Evolutionary conservation across 2,888 invertebrate genomes (phyloP), one percentile per base, ranked within the genome.

Genomic region (Halictus quadricinctus): DNA sequence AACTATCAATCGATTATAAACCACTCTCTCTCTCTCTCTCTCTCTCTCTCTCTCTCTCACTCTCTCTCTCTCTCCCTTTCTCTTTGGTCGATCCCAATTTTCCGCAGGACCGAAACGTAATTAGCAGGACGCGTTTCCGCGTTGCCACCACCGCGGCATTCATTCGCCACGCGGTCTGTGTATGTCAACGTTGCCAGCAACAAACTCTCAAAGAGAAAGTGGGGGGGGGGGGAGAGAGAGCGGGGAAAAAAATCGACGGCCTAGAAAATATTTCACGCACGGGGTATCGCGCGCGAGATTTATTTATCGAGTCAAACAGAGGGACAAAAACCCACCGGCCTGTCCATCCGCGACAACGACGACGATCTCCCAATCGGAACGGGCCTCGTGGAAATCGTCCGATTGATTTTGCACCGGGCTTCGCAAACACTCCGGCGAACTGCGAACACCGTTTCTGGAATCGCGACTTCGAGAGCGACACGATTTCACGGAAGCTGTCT

Each of bases 1-100:
- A 72, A 74, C 77, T 77, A 80, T 74, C 86, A 54, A 86, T 83
- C 83, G 83, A 79, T 85, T 77, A 86, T 77, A 60, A 80, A 72
- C 66, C 69, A 36, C 21, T 36, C 69, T 46, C 66, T 54, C 21
- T 54, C 21, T 8, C 10, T 21, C 8, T 54, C 10, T 13, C 46
- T 46, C 13, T 13, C 46, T 3, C 12, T 13, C 46, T 46, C 46
- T 46, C 12, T 46, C 54, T 0, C 66, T 54, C 21, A 21, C 21
- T 8, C 10, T 21, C 8, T 54, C 10, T 13, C 46, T 46, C 13
- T 13, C 46, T 3, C 12, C 10, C 46, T 46, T 10, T 46, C 12
- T 46, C 54, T 0, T 10, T 10, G 58, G n/a, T 66, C 76, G 87
- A 86, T 74, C 69, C 15, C 73, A 81, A 81, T 84, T 79, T 81